phyloP scores from a whole-genome alignment of 2,113 vertebrate species.

The Heliornis fulica region DNA sequence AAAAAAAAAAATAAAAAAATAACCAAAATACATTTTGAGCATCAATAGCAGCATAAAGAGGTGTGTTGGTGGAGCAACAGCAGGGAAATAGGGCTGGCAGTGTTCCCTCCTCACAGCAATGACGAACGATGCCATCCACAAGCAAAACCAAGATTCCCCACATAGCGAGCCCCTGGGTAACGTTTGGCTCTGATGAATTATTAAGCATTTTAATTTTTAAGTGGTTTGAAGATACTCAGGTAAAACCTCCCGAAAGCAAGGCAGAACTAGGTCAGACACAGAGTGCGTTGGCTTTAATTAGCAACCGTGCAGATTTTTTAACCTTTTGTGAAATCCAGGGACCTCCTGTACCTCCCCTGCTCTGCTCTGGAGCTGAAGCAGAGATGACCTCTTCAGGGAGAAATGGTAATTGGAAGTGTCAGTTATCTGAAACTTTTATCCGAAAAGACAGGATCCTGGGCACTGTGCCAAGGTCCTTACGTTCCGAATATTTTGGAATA shows the following conservation, averaged over 20 bases:
- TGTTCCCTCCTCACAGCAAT: not conserved
- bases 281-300: constrained; percentile 29
- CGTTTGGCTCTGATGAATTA: constrained; percentile 9
- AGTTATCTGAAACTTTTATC: constrained; percentile 68
- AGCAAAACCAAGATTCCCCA: not conserved
- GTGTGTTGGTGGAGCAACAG: not conserved
- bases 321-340: constrained; percentile 44
- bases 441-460: constrained; percentile 52
- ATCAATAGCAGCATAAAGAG: not conserved
- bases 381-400: constrained; percentile 63
- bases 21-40: not conserved
- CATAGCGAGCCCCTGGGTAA: not conserved
- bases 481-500: constrained; percentile 61
- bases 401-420: constrained; percentile 70
- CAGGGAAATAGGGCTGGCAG: not conserved
- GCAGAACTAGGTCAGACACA: constrained; percentile 61
- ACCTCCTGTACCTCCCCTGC: not conserved
- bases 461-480: constrained; percentile 48
- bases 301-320: constrained; percentile 3
- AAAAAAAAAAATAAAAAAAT: not conserved
- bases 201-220: constrained; percentile 40
- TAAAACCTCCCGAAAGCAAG: constrained; percentile 31
- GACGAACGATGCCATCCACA: fast-evolving
- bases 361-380: not conserved
- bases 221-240: not conserved